These are phyloP conservation scores for Manacus vitellinus DNA, from an alignment of 2,113 vertebrate species.

Conservation along the genomic window DNA sequence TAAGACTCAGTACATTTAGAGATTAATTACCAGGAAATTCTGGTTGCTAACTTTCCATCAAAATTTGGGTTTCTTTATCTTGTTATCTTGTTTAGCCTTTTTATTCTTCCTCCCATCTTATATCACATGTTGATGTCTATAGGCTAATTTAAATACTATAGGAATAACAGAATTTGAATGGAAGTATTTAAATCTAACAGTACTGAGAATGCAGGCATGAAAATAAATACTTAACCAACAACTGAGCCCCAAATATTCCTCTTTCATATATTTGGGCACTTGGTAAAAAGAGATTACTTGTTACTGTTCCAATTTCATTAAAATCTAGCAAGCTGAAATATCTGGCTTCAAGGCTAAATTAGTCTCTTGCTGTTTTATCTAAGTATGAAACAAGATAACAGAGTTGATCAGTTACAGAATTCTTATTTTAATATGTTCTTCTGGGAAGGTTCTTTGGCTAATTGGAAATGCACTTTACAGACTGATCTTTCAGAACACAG, in stretches of 20 bases:
- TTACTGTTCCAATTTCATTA: constrained; percentile 37
- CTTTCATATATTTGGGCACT: neutral
- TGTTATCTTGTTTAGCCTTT: neutral
- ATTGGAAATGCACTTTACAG: constrained; percentile 22
- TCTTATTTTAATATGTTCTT: constrained; percentile 28
- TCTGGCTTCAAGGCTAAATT: constrained; percentile 32
- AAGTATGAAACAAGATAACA: constrained; percentile 27
- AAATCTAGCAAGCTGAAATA: constrained; percentile 16
- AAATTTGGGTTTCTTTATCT: neutral
- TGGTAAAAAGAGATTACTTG: constrained; percentile 37
- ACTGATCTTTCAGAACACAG: neutral
- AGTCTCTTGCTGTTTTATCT: constrained; percentile 43
- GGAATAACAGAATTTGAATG: neutral
- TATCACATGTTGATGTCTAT: neutral
- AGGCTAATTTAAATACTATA: neutral
- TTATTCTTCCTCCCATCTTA: neutral
- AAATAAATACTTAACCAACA: constrained; percentile 30
- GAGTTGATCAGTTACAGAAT: constrained; percentile 32
- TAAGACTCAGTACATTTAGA: neutral
- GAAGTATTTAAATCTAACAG: neutral
- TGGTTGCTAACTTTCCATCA: neutral
- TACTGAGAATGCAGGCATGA: neutral
- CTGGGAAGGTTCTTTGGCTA: constrained; percentile 28
- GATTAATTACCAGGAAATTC: constrained; percentile 29
- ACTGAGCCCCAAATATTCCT: neutral